Percentiles rank a stretch among this genome's conserved stretches.
phyloP scores from a whole-genome alignment of 2,888 invertebrate species.

The Alsophila aescularia region DNA sequence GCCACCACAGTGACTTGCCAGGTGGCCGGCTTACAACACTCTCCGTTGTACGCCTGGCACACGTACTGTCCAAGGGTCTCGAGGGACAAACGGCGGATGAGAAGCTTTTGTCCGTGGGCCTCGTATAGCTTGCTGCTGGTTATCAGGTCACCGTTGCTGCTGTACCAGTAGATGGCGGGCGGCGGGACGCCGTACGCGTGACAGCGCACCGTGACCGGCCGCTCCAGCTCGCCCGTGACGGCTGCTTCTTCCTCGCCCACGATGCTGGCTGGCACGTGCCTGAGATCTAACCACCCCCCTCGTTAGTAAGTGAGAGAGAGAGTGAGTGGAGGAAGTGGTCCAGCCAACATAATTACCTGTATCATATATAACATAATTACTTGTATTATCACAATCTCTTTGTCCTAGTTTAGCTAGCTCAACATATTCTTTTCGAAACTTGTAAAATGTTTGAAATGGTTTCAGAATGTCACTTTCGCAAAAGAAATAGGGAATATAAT shows the following conservation, averaged over 20 bases:
- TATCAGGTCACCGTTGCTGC: constrained; percentile 88
- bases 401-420: no score
- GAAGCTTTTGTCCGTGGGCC: constrained; percentile 89
- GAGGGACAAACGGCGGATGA: constrained; percentile 88
- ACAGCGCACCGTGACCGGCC: constrained; percentile 89
- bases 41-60: constrained; percentile 95
- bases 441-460: no score
- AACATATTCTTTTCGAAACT: no score
- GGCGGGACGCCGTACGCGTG: constrained; percentile 92
- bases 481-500: no score
- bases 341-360: no score
- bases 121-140: constrained; percentile 89
- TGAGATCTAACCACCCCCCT: constrained; percentile 16
- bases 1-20: constrained; percentile 90
- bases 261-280: constrained; percentile 10
- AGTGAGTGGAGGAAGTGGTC: no score
- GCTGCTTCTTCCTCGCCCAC: constrained; percentile 87
- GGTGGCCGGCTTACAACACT: constrained; percentile 89
- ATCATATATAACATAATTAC: no score
- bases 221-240: constrained; percentile 88
- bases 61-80: constrained; percentile 93
- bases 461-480: no score
- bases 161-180: constrained; percentile 94
- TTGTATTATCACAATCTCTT: no score
- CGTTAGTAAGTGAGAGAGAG: no score